Evolutionary conservation across 2,113 vertebrate genomes (phyloP).

Genomic region (Otocyon megalotis): DNA sequence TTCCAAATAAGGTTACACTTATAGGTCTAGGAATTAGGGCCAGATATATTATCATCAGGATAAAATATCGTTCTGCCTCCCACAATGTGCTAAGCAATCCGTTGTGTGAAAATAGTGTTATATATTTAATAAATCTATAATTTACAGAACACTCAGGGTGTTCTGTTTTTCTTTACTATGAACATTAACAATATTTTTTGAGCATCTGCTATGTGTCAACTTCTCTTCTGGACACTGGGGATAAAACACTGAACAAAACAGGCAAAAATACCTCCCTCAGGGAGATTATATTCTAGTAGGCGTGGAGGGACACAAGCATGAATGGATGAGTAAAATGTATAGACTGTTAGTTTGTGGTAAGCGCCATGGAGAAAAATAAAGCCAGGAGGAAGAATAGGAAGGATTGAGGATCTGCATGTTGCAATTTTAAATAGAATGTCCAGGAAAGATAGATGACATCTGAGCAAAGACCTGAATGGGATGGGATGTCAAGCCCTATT

Average conservation of each 20-base stretch:
- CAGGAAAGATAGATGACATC: neutral
- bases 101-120: neutral
- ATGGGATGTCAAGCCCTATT: neutral
- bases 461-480: neutral
- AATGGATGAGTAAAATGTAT: neutral
- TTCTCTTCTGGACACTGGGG: neutral
- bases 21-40: neutral
- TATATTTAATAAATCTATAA: constrained; percentile 1
- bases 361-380: neutral
- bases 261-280: neutral
- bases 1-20: neutral
- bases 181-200: neutral
- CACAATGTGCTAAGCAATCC: neutral
- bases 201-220: neutral
- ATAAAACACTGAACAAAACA: neutral
- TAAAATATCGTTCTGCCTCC: neutral
- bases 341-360: neutral
- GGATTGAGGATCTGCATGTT: neutral
- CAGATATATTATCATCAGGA: neutral
- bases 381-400: neutral
- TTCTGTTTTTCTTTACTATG: constrained; percentile 2
- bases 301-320: neutral
- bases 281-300: neutral
- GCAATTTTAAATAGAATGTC: neutral
- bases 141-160: neutral